phyloP scores from a whole-genome alignment of 2,113 vertebrate species.

The Anoplopoma fimbria region DNA sequence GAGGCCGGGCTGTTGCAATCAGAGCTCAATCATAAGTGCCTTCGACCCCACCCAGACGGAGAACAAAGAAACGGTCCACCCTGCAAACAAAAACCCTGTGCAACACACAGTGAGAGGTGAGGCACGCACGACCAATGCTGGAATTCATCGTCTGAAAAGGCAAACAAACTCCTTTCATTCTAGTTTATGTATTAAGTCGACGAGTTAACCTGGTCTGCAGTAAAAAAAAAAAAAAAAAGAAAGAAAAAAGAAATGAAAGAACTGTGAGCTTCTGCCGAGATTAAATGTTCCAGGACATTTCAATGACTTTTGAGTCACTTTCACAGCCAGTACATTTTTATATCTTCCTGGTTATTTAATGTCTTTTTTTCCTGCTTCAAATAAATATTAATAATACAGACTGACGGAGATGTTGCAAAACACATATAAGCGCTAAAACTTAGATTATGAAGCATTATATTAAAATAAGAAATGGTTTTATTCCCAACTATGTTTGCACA shows the following conservation, averaged over 20 bases:
- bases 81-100: conserved; percentile 42
- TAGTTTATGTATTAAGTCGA: conserved; percentile 6
- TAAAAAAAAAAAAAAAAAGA: too few relatives aligned
- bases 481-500: too few relatives aligned
- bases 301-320: background rate
- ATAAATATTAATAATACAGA: background rate
- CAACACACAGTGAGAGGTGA: conserved; percentile 35
- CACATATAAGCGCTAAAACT: background rate
- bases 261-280: background rate
- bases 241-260: background rate
- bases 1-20: conserved; percentile 18
- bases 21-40: background rate
- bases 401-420: background rate
- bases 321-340: background rate
- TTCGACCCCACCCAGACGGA: conserved; percentile 30
- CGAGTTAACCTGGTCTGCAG: background rate
- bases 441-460: background rate
- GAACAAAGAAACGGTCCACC: conserved; percentile 48
- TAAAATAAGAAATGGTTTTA: background rate
- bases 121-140: background rate
- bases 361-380: background rate
- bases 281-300: background rate
- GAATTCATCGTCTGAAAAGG: conserved; percentile 12
- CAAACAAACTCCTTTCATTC: conserved; percentile 11
- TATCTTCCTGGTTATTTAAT: background rate